Conservation (phyloP, 2,797 vertebrate genomes). For the Margarornis squamiger region DNA sequence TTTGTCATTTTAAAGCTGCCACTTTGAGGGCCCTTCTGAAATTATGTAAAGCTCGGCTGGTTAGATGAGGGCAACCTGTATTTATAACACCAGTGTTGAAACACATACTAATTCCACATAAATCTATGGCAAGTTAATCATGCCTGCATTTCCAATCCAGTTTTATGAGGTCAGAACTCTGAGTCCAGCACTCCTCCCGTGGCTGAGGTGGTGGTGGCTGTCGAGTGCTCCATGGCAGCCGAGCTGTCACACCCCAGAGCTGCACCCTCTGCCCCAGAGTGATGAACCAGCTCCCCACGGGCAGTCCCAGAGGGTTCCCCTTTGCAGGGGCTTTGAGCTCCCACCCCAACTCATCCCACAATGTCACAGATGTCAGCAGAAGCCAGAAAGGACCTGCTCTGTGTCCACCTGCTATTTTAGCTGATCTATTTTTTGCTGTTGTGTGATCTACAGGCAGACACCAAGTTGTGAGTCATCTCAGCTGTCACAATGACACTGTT, state of each 20-base stretch:
- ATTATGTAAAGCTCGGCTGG: conserved; percentile 24
- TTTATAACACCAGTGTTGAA: conserved; percentile 56
- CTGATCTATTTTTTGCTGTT: neutral
- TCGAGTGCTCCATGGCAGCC: neutral
- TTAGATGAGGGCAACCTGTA: conserved; percentile 37
- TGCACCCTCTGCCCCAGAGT: accelerated
- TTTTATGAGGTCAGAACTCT: conserved; percentile 64
- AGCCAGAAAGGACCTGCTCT: neutral
- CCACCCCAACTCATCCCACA: neutral
- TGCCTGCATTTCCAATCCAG: conserved; percentile 60
- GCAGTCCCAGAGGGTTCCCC: accelerated
- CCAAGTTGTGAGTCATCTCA: neutral
- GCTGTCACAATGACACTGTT: neutral
- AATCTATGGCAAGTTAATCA: conserved; percentile 66
- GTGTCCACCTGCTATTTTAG: neutral
- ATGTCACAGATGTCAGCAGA: accelerated
- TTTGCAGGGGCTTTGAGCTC: neutral
- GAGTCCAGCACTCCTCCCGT: neutral
- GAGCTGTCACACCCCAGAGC: neutral
- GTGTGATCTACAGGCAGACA: neutral
- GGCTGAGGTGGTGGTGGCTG: neutral
- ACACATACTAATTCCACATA: conserved; percentile 65
- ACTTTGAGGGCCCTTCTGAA: neutral
- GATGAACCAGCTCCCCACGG: accelerated
- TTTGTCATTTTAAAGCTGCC: conserved; percentile 34